Base-by-base conservation (phyloP, 1,140 invertebrate species). In the Zaprionus ghesquierei region DNA sequence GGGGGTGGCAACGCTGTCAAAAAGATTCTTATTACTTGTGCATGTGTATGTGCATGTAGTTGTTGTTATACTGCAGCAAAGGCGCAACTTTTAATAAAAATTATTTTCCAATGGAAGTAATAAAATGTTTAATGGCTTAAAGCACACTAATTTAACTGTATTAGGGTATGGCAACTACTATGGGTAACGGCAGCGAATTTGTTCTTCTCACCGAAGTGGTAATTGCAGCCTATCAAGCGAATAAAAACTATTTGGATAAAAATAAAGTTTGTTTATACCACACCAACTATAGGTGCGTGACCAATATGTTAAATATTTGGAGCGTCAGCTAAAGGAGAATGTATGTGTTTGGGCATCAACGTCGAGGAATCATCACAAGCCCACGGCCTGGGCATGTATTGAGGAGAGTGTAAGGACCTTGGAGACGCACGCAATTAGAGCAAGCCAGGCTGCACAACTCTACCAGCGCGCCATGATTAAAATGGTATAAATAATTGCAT, bases 391-490 rank as follows among this genome's bases (percentile, higher is more conserved):
- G 75, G 53, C 84, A 6, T 77, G 74, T 35, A 90, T 91, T 22
- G 56, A 70, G 9, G 53, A 69, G 22, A 77, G 86, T 38, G 35
- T 91, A 0, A 23, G 60, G 4, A 27, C 72, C 15, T 51, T 92
- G 25, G 90, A 92, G 31, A 63, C 75, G 6, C 75, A 60, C 25
- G 90, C 90, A 0, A 31, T 91, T 0, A 77, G 89, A 27, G 78
- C 82, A 4, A 89, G 80, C 29, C 87, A 86, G 64, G 76, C 82
- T 10, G 78, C 90, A 2, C 76, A 80, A 25, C 25, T 90, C 2
- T 92, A 92, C 62, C 85, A 91, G 23, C 76, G 87, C n/a, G 69
- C 64, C 15, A 92, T 92, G 89, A 55, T 92, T 9, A 91, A 91
- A 27, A 89, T 81, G 65, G 89, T 92, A 69, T 55, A 12, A 25